phyloP scores from a whole-genome alignment of 2,797 vertebrate species.

The Syncerus caffer region DNA sequence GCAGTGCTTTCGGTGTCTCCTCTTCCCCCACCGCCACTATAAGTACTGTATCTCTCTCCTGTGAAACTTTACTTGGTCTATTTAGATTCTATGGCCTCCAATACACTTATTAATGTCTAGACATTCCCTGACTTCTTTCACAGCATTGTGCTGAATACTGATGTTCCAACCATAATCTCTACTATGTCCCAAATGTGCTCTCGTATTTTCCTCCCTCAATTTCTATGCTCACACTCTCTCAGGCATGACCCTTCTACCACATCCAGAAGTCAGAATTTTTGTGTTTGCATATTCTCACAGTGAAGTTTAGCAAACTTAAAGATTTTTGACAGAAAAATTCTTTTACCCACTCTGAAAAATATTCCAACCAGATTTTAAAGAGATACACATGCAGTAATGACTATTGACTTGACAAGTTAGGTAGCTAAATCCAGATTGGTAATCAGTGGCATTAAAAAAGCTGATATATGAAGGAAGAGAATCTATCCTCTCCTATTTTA shows the following conservation, averaged over 20 bases:
- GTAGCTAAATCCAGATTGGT: background rate
- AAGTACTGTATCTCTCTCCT: background rate
- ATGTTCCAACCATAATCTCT: background rate
- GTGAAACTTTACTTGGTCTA: background rate
- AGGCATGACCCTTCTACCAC: background rate
- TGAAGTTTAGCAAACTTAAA: background rate
- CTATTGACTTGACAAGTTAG: background rate
- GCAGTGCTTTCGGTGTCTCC: background rate
- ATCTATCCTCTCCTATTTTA: background rate
- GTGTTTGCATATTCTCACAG: background rate
- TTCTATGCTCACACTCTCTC: background rate
- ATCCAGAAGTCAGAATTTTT: background rate
- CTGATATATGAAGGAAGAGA: background rate
- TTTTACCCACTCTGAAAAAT: background rate
- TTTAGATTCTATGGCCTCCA: background rate
- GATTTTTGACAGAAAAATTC: background rate
- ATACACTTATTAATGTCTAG: background rate
- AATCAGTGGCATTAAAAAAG: background rate
- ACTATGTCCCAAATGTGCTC: background rate
- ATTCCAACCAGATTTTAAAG: background rate
- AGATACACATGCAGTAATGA: background rate
- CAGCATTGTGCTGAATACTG: background rate
- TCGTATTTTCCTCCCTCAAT: background rate
- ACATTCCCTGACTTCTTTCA: background rate
- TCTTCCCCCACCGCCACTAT: background rate